Conservation (phyloP, 2,888 invertebrate species). For the Metopia argyrocephala region DNA sequence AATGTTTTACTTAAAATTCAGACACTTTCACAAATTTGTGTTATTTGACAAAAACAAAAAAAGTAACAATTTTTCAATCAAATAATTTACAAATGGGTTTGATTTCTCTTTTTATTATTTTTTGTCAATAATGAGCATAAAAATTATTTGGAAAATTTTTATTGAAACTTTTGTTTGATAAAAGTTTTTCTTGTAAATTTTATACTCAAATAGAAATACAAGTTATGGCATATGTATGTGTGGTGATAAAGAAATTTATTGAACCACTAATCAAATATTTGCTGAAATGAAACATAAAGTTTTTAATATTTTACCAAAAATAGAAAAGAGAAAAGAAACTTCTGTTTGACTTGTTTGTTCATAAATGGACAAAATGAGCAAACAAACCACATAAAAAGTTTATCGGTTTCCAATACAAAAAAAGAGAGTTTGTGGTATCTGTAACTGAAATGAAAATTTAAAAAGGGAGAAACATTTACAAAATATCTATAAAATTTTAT, state of each 20-base stretch:
- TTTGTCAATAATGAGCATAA: neutral
- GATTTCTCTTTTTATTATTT: slow-evolving; percentile 45
- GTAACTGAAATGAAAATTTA: too few species aligned
- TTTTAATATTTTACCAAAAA: neutral
- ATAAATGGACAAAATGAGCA: neutral
- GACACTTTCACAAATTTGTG: too few species aligned
- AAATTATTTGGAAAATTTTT: slow-evolving; percentile 27
- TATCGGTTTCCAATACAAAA: neutral
- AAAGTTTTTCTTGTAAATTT: slow-evolving; percentile 9
- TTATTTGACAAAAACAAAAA: too few species aligned
- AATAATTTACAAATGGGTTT: slow-evolving; percentile 57
- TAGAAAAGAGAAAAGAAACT: slow-evolving; percentile 5
- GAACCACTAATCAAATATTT: slow-evolving; percentile 58
- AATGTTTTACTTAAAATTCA: too few species aligned
- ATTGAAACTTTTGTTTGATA: neutral
- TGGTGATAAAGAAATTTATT: slow-evolving; percentile 39
- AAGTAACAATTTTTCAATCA: too few species aligned
- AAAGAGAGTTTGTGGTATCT: neutral
- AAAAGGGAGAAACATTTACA: too few species aligned
- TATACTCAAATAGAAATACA: neutral
- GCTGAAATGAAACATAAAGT: neutral
- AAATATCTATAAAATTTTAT: too few species aligned
- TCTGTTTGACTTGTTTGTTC: too few species aligned
- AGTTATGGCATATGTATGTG: slow-evolving; percentile 11
- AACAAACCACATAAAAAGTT: neutral